phyloP scores from a whole-genome alignment of 2,797 vertebrate genomes.

The Pseudomugil tenellus region DNA sequence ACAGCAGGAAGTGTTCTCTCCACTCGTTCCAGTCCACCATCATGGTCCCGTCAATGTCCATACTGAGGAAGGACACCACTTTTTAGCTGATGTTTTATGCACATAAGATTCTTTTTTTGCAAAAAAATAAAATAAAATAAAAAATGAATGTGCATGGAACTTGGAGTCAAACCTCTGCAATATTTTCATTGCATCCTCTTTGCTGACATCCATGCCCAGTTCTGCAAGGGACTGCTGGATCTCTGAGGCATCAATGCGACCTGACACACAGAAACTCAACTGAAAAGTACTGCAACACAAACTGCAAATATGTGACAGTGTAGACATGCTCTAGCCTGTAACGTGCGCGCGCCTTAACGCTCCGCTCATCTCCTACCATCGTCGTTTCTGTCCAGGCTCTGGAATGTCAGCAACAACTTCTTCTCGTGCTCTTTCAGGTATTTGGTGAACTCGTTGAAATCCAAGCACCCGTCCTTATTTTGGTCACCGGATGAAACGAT shows the following conservation, averaged over 20 bases:
- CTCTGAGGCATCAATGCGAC: constrained; percentile 92
- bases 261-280: constrained; percentile 70
- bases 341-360: background rate
- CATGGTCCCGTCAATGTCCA: constrained; percentile 94
- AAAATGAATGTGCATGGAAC: background rate
- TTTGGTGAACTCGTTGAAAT: constrained; percentile 92
- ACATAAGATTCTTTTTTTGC: background rate
- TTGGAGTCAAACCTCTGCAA: constrained; percentile 84
- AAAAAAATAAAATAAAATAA: too few relatives aligned
- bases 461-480: constrained; percentile 90
- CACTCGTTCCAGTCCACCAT: constrained; percentile 97
- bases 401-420: constrained; percentile 94
- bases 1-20: constrained; percentile 94
- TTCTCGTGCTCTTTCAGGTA: constrained; percentile 95
- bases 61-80: constrained; percentile 78
- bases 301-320: constrained; percentile 3
- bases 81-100: background rate
- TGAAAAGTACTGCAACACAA: constrained; percentile 32
- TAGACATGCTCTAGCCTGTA: constrained; percentile 15
- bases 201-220: constrained; percentile 85
- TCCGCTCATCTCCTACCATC: constrained; percentile 81
- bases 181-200: constrained; percentile 87
- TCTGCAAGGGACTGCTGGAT: constrained; percentile 90
- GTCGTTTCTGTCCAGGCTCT: constrained; percentile 93
- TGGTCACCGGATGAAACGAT: constrained; percentile 90